Conservation (phyloP, 2,113 vertebrate species). For the Pseudopodoces humilis region DNA sequence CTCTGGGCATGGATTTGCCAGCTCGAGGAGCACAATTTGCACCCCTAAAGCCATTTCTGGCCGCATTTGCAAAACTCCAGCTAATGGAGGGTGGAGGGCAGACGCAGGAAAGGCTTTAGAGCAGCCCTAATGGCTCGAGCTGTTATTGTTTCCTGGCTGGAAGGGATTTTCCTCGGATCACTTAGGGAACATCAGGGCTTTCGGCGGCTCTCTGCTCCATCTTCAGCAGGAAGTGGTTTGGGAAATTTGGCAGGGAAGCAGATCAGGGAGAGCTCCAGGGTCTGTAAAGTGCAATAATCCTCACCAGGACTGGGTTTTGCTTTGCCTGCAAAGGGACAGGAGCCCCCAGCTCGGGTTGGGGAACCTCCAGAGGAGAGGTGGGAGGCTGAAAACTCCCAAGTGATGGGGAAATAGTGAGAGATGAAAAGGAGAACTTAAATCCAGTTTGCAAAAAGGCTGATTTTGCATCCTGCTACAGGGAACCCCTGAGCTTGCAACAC, state of each 20-base stretch:
- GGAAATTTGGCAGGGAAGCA: background rate
- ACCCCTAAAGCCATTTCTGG: background rate
- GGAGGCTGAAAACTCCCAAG: background rate
- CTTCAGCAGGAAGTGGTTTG: background rate
- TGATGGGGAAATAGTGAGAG: background rate
- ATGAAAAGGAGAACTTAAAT: background rate
- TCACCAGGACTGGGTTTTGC: background rate
- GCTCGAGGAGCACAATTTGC: background rate
- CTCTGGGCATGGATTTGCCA: background rate
- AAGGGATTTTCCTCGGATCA: background rate
- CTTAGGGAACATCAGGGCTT: background rate
- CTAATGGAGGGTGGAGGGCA: background rate
- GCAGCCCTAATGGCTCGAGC: background rate
- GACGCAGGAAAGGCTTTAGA: background rate
- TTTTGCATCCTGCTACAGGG: background rate
- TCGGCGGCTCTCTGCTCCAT: background rate
- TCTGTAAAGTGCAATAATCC: background rate
- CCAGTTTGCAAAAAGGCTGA: background rate
- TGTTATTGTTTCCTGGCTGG: constrained; percentile 20
- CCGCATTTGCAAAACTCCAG: background rate
- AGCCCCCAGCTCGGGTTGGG: background rate
- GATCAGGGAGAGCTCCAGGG: background rate
- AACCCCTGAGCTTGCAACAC: background rate
- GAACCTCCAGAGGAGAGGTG: background rate
- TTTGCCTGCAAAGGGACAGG: background rate